Base-by-base conservation (phyloP, 2,888 invertebrate genomes). In the Synanthedon vespiformis region DNA sequence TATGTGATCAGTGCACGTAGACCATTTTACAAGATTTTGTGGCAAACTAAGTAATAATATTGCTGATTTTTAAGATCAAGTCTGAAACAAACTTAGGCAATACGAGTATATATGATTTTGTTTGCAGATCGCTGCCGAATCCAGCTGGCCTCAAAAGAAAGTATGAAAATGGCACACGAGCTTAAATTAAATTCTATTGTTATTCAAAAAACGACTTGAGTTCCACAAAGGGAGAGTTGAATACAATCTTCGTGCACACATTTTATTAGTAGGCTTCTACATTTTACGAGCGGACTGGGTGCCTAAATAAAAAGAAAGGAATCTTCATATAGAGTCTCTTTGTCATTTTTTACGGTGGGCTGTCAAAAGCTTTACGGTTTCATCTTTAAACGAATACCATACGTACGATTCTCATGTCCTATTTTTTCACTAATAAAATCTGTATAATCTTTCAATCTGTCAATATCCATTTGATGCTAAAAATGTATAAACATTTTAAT, bases 311-410 rank as follows among this genome's bases (percentile, higher is more conserved):
- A 75, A 79, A 74, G 73, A 34, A 34, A 70, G 67, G 72, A 76
- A 74, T 77, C 74, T 75, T 80, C 79, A 76, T 83, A 80, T 72
- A 72, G 62, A 74, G 72, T 72, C 67, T 70, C 67, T 81, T 82
- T 81, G 79, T 77, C 72, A 77, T 61, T 78, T 82, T 83, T 82
- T 81, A 83, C 77, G 80, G 77, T 70, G 63, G 70, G 70, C 71
- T 74, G 76, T 80, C 75, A 81, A 78, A 77, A 72, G 75, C 68
- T 76, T 81, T 81, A 83, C 75, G 81, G 75, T 77, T 77, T 72
- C 67, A 74, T 50, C 40, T 40, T 12, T 22, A 48, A 8, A 22
- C 22, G 48, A 48, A 14, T 48, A 14, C 4, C n/a, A 44, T 44
- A 44, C 12, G 12, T 44, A 44, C 14, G 41, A 27, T 27, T 34